A percentile compares a stretch with the other conserved stretches of the same genome.
Evolutionary conservation across 1,140 invertebrate species (phyloP).

Genomic region (Laupala kohalensis): DNA sequence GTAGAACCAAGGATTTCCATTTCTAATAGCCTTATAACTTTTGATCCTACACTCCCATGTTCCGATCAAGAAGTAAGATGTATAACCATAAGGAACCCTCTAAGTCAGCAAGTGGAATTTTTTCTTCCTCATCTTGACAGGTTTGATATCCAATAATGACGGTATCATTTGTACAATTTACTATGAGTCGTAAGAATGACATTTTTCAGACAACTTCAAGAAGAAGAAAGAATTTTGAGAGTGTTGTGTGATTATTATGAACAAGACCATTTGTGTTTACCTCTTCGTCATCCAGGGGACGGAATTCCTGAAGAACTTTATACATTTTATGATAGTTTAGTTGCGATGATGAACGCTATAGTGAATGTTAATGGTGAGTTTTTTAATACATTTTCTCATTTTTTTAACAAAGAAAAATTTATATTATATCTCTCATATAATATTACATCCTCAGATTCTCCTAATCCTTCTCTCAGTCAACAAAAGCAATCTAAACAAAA

Average conservation of each 20-base stretch:
- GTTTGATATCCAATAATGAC: conserved; percentile 15
- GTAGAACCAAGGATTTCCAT: conserved; percentile 26
- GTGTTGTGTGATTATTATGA: conserved; percentile 23
- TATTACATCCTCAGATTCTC: too few species aligned
- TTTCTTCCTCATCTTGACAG: conserved; percentile 31
- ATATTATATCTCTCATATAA: too few species aligned
- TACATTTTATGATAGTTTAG: conserved; percentile 18
- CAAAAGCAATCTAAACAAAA: too few species aligned
- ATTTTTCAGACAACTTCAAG: conserved; percentile 18
- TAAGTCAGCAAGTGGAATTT: conserved; percentile 27
- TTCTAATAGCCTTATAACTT: conserved; percentile 21
- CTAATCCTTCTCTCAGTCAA: too few species aligned
- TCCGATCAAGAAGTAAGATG: conserved; percentile 18
- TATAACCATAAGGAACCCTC: conserved; percentile 28
- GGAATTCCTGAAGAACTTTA: conserved; percentile 17
- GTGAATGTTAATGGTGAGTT: too few species aligned
- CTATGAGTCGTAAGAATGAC: too few species aligned
- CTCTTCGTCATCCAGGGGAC: conserved; percentile 20
- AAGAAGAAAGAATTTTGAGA: conserved; percentile 20
- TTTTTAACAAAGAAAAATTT: too few species aligned
- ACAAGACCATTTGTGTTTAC: conserved; percentile 23
- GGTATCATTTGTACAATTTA: too few species aligned
- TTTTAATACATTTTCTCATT: too few species aligned
- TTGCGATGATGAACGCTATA: not conserved
- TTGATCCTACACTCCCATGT: conserved; percentile 26